Evolutionary conservation across 2,888 invertebrate species (phyloP).

Genomic region (Torymus tubicola): DNA sequence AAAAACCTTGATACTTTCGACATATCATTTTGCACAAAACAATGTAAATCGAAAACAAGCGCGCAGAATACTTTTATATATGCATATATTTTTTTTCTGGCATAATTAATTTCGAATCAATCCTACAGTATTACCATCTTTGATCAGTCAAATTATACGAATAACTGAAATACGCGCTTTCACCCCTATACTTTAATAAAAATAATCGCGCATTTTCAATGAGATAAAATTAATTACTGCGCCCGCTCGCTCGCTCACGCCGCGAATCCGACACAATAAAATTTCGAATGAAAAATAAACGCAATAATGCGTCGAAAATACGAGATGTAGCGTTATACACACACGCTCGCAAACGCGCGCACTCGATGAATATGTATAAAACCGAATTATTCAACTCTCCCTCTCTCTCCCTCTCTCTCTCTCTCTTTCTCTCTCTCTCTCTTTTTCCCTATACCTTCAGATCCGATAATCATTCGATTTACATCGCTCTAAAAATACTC

Average conservation of each 20-base stretch:
- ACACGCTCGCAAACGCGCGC: too few relatives aligned
- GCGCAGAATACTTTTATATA: too few relatives aligned
- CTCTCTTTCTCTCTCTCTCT: too few relatives aligned
- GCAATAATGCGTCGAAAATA: background rate
- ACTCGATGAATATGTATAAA: slow-evolving; percentile 48
- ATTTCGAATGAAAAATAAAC: slow-evolving; percentile 17
- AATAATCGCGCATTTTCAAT: slow-evolving; percentile 1
- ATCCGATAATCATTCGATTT: slow-evolving; percentile 43
- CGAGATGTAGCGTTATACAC: background rate
- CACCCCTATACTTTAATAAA: too few relatives aligned
- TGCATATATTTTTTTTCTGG: too few relatives aligned
- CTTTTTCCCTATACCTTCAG: too few relatives aligned
- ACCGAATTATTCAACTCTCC: slow-evolving; percentile 33
- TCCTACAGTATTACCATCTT: background rate
- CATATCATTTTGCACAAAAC: too few relatives aligned
- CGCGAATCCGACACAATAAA: background rate
- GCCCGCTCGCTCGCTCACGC: background rate
- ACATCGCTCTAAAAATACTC: slow-evolving; percentile 45
- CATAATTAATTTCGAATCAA: too few relatives aligned
- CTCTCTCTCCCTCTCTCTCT: too few relatives aligned
- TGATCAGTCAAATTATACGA: background rate
- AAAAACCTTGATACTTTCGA: too few relatives aligned
- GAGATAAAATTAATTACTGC: slow-evolving; percentile 33
- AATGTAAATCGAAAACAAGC: too few relatives aligned
- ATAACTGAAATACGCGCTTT: background rate